phyloP scores from a whole-genome alignment of 2,888 invertebrate species.

The Polyommatus icarus region DNA sequence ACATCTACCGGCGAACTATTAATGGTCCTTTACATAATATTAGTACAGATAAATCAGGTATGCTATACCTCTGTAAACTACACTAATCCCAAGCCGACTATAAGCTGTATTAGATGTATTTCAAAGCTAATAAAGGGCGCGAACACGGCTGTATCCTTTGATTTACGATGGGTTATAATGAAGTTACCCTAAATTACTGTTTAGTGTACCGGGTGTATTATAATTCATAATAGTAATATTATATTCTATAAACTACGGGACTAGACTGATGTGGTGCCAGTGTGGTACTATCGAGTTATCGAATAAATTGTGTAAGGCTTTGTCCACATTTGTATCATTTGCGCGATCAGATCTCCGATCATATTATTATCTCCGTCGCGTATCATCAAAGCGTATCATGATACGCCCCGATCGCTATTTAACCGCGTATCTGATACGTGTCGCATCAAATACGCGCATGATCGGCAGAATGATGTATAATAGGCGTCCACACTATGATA shows the following conservation, averaged over 20 bases:
- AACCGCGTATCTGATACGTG: no score
- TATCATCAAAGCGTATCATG: no score
- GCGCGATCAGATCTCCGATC: no score
- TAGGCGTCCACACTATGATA: no score
- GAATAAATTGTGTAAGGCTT: no score
- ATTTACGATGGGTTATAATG: background rate
- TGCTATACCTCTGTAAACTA: background rate
- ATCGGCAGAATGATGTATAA: no score
- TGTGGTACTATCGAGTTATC: background rate
- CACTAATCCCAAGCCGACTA: background rate
- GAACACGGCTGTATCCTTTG: background rate
- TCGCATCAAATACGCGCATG: no score
- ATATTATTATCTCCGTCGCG: no score
- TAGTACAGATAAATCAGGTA: background rate
- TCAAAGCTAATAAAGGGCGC: background rate
- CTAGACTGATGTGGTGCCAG: background rate
- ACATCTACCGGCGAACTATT: no score
- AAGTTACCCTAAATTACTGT: constrained; percentile 9
- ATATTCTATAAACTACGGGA: background rate
- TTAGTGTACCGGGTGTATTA: background rate
- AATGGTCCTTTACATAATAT: no score
- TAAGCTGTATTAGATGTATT: background rate
- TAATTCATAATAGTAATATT: background rate
- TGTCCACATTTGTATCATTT: no score
- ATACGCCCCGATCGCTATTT: no score